Base-by-base conservation (phyloP, 2,888 invertebrate species). In the Osmoderma eremita region DNA sequence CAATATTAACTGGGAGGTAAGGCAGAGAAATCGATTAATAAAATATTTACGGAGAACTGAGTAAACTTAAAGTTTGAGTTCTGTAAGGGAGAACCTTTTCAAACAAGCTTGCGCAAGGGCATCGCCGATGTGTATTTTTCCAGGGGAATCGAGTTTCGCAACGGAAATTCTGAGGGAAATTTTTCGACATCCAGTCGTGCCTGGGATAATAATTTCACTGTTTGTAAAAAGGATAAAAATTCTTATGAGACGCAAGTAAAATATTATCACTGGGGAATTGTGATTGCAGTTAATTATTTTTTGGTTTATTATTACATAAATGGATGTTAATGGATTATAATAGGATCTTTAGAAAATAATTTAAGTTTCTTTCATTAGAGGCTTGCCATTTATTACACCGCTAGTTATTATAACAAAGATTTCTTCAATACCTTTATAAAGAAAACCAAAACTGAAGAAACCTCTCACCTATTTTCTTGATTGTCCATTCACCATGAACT, bases 51-150 rank as follows among this genome's bases (percentile, higher is more conserved):
- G 12, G 30, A 61, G 58, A 61, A 45, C 36, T 61, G 58, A 45
- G 58, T 61, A 61, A 61, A 61, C 58, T 61, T 61, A 45, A 61
- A 61, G 45, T 61, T 61, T 48, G 58, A 61, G 58, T 61, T 24
- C 24, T 45, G 58, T 45, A 61, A 61, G 30, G 30, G 30, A 24
- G 58, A 61, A 61, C 58, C 58, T 61, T 61, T 61, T 61, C 58
- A 61, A 61, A 61, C 58, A 61, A 61, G 58, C 24, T 61, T 30
- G 58, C 45, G 41, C 45, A 5, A 24, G 24, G 5, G 24, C 30
- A n/a, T 41, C 41, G 58, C n/a, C 45, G 30, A 24, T 45, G 58
- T 61, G 58, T 61, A 61, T 61, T 61, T 61, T 61, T 61, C 38
- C 30, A 48, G 45, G 45, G 30, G 58, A 42, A 39, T 30, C 41